phyloP scores from a whole-genome alignment of 2,888 invertebrate species.

The Girardia tigrina region DNA sequence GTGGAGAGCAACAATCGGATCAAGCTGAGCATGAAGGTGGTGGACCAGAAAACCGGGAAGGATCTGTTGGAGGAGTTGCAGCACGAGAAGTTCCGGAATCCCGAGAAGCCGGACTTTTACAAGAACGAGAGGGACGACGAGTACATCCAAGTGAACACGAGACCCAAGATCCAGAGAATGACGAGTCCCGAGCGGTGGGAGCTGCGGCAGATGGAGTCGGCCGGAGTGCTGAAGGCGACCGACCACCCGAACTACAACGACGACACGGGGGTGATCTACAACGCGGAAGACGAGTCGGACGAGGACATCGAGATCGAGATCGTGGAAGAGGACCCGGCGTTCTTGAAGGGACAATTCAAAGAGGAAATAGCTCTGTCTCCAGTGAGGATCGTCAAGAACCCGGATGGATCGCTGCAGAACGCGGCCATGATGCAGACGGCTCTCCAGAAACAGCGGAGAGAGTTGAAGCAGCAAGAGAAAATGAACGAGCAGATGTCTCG shows the following conservation, averaged over 20 bases:
- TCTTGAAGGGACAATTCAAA: conserved; percentile 55
- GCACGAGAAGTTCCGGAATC: not conserved
- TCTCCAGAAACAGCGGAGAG: conserved; percentile 83
- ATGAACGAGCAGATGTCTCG: conserved; percentile 26
- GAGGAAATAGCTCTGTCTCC: conserved; percentile 32
- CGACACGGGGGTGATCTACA: conserved; percentile 68
- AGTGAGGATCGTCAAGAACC: conserved; percentile 58
- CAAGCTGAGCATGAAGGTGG: conserved; percentile 90
- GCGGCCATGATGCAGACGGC: conserved; percentile 99
- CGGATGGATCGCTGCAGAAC: conserved; percentile 95
- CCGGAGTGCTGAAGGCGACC: conserved; percentile 74
- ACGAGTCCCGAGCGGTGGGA: conserved; percentile 93
- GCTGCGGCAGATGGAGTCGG: conserved; percentile 87
- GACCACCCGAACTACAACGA: conserved; percentile 94
- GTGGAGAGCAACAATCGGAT: conserved; percentile 78
- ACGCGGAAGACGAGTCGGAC: conserved; percentile 56
- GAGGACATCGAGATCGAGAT: conserved; percentile 95
- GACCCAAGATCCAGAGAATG: conserved; percentile 57
- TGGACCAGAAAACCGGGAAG: conserved; percentile 86
- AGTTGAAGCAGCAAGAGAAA: conserved; percentile 59
- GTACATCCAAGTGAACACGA: not conserved
- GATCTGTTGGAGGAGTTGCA: conserved; percentile 63
- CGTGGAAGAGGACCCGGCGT: conserved; percentile 94
- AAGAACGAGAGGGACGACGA: not conserved
- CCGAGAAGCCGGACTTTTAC: not conserved